Base-by-base conservation (phyloP, 2,797 vertebrate genomes). In the Chelonia mydas region DNA sequence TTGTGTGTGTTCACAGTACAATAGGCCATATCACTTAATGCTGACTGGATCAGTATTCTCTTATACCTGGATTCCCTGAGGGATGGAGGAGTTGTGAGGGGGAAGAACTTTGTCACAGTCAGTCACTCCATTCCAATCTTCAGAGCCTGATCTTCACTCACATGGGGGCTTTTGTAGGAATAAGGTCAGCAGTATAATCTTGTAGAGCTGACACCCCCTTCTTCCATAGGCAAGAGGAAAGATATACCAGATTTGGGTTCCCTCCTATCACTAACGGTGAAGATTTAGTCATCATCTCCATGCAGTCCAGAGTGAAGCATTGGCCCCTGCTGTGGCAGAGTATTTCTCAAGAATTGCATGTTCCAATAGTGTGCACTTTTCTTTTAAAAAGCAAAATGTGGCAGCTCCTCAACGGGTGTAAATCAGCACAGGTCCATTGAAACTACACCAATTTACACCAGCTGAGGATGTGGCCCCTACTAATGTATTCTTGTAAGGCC, bases 101-200 rank as follows among this genome's bases (percentile, higher is more conserved):
- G 27, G 74, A 31, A 49, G 8, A 77, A 49, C 27, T 77, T 17
- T 31, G 45, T 17, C 74, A 47, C 37, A 76, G 23, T 25, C n/a
- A 94, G 95, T 82, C 83, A 76, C 83, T 23, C 12, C 90, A 87
- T 85, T 92, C 77, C 77, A 92, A 93, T 92, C 86, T 95, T 96
- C 95, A 95, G 92, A 96, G 91, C 81, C 89, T 53, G 89, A 96
- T 72, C 86, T 86, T 90, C 88, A 77, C 49, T 87, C 84, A 50
- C 1, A 55, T 55, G 51, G n/a, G 91, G 57, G 47, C 16, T 89
- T 90, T 90, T 87, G 45, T 79, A 83, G 95, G 88, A 87, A 83
- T 27, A 85, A 84, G 85, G 83, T 50, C 5, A 72, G n/a, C 25
- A 55, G 50, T 28, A 89, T 88, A 92, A 86, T 51, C 23, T 47